phyloP scores from a whole-genome alignment of 2,113 vertebrate genomes.

The Esox niger region DNA sequence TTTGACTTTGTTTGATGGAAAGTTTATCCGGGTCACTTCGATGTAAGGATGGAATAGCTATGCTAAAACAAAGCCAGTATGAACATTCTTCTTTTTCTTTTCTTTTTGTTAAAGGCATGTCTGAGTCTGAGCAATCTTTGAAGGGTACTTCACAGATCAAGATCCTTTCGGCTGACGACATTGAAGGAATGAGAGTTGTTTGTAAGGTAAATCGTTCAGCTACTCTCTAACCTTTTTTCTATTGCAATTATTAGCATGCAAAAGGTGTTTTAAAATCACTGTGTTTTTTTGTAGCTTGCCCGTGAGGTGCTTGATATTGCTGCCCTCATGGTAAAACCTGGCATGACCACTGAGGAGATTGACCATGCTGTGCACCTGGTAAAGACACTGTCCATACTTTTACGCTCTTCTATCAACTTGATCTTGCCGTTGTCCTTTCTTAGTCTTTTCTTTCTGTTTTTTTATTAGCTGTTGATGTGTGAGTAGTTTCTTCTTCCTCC shows the following conservation, averaged over 20 bases:
- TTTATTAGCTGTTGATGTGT: not conserved
- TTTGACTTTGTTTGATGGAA: not conserved
- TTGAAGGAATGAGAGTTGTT: conserved; percentile 92
- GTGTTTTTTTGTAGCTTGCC: conserved; percentile 79
- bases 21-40: conserved; percentile 2
- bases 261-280: not conserved
- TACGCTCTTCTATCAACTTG: not conserved
- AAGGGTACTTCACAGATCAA: conserved; percentile 99
- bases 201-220: conserved; percentile 77
- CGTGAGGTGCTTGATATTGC: conserved; percentile 95
- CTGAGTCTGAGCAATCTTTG: conserved; percentile 93
- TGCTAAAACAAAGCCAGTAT: conserved; percentile 14
- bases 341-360: conserved; percentile 95
- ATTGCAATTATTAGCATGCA: not conserved
- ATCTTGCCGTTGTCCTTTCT: not conserved
- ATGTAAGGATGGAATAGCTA: not conserved
- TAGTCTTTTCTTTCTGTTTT: not conserved
- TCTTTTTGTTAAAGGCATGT: conserved; percentile 80
- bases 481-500: conserved; percentile 10
- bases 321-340: conserved; percentile 91
- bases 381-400: conserved; percentile 28
- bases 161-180: conserved; percentile 88
- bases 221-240: not conserved
- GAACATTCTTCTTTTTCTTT: not conserved
- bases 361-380: conserved; percentile 97